Percentiles rank a stretch among this genome's conserved stretches.
These are phyloP conservation scores for Gryllus longicercus DNA, from an alignment of 2,888 invertebrate genomes.

Conservation along the genomic window DNA sequence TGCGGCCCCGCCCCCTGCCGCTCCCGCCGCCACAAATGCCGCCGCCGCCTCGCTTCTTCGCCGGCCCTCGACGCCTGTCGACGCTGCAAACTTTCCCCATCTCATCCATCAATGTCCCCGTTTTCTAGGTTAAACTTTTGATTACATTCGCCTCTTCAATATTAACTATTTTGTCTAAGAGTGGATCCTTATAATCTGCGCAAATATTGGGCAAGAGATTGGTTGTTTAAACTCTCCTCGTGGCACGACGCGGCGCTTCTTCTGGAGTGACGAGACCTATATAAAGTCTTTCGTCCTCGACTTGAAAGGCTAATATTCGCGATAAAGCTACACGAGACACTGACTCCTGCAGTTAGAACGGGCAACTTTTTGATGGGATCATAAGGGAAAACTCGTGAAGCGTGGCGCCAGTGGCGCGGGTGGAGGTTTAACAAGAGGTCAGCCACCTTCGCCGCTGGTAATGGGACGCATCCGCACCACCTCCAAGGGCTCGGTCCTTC, in stretches of 20 bases:
- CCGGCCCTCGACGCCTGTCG: neutral
- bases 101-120: conserved; percentile 7
- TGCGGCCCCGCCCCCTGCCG: neutral
- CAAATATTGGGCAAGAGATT: conserved; percentile 8
- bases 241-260: neutral
- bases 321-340: neutral
- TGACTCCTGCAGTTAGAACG: neutral
- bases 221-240: neutral
- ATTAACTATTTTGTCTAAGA: conserved; percentile 17
- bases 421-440: too few species aligned
- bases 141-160: conserved; percentile 9
- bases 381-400: neutral
- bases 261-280: neutral
- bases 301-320: neutral
- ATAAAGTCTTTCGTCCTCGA: neutral
- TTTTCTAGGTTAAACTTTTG: conserved; percentile 17
- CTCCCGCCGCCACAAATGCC: neutral
- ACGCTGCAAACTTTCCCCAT: neutral
- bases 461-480: neutral
- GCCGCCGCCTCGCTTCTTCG: neutral
- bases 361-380: neutral
- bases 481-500: too few species aligned
- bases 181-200: conserved; percentile 1
- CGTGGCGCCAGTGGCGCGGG: too few species aligned
- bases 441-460: neutral